Conservation (phyloP, 2,797 vertebrate genomes). For the Onychomys leucogaster region DNA sequence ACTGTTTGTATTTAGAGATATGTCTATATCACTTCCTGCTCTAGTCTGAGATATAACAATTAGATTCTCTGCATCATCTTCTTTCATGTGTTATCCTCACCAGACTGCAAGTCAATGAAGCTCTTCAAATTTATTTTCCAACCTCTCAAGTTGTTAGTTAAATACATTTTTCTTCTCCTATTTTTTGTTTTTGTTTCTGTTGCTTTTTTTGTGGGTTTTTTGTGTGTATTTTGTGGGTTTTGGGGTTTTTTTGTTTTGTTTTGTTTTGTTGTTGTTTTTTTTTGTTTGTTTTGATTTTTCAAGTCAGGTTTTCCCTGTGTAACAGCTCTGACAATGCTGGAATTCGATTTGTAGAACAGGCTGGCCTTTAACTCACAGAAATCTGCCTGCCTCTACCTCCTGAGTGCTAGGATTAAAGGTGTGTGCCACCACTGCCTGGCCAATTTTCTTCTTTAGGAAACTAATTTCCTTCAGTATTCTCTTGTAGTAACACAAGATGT, state of each 20-base stretch:
- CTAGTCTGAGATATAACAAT: background rate
- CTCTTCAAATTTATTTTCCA: background rate
- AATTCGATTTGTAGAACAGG: no score
- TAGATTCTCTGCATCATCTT: background rate
- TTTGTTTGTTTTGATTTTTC: background rate
- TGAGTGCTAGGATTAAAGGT: background rate
- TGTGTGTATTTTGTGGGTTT: no score
- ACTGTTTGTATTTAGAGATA: background rate
- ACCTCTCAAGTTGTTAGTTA: background rate
- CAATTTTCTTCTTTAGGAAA: background rate
- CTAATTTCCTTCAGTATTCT: no score
- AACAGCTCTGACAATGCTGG: background rate
- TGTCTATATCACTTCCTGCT: background rate
- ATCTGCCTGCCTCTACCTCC: background rate
- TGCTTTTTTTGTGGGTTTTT: no score
- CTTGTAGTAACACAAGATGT: background rate
- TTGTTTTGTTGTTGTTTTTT: no score
- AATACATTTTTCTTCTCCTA: background rate
- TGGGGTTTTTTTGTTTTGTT: no score
- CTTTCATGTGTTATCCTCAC: background rate
- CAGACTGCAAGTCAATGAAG: background rate
- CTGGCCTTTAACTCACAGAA: background rate
- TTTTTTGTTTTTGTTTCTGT: no score
- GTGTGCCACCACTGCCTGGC: background rate
- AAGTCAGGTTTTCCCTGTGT: background rate